Base-by-base conservation (phyloP, 64 coral and sea anemone genomes). In the Catalaphyllia jardinei region DNA sequence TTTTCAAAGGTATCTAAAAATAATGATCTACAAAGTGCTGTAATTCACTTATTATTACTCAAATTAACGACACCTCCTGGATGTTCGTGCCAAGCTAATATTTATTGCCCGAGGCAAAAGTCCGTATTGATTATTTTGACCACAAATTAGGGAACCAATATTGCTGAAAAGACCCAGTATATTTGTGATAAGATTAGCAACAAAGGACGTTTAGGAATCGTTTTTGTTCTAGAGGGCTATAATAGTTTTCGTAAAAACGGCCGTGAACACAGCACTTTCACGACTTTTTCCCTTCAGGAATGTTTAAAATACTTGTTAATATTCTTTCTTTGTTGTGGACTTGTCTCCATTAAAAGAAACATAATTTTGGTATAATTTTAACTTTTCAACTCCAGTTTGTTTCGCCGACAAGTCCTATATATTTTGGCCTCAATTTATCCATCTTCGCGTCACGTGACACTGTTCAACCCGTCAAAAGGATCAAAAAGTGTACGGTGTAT, bases 31-130 rank as follows among this genome's bases (percentile, higher is more conserved):
- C 29, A 85, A 50, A 77, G 35, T 71, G 33, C 20, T 10, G 8
- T 52, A 51, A 71, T 42, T 85, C 22, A 85, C 33, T 13, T 17
- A n/a, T 35, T 46, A 4, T 38, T 27, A 51, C 62, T 85, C 63
- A 35, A 85, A 71, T 64, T 85, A 85, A 85, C 11, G 81, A 69
- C 81, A n/a, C 81, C 81, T 85, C 81, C 81, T 42, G 60, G 63
- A 39, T 25, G 81, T 71, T 42, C 63, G 81, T 85, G 81, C 81
- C 20, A 39, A 67, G 35, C 8, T 85, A 85, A 85, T 85, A 85
- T 85, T 85, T 85, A 85, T 85, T 69, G 42, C 81, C 81, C n/a
- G 33, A 85, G 62, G 81, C 63, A 85, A 71, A 85, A 65, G 63
- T 22, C 81, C 35, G n/a, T 85, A 67, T 71, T 64, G 81, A 67